Evolutionary conservation across 1,140 invertebrate genomes (phyloP), one percentile per base, ranked within the genome.

Genomic region (Hyles vespertilio): DNA sequence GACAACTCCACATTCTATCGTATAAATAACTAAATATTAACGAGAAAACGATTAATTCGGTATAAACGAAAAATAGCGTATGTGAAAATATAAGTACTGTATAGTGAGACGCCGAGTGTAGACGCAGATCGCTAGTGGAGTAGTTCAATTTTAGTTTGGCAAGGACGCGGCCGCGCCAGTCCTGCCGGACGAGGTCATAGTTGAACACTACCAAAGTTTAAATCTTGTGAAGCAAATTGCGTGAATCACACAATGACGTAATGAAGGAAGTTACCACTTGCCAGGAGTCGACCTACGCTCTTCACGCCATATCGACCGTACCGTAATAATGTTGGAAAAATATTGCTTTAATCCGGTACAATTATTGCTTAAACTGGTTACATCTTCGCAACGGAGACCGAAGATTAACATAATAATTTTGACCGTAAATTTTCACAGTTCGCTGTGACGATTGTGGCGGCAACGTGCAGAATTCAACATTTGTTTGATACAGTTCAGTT

Each of bases 231-330:
- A 68, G 50, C 63, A 68, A 56, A 72, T 65, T 60, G 67, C 55
- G 68, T 85, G 79, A 84, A 77, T 88, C 81, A 84, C 72, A 70
- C 57, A 69, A 69, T 86, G 83, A 86, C 79, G 85, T 75, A 65
- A 73, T 71, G 66, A 66, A 87, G 85, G 85, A 88, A 88, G 82
- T 81, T 66, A 69, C 76, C 74, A 85, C 77, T 85, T 84, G 77
- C 63, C 49, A 62, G 71, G 62, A 74, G 56, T 55, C 73, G 61
- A 58, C 84, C 83, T 74, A 84, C 84, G 77, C 79, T 47, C 72
- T 58, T 60, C 60, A 48, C 51, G 63, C 47, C 61, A 60, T 51
- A 69, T 68, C 70, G 74, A 74, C 67, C 56, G 69, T 65, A 69
- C 59, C 72, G 69, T 70, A 64, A 63, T 70, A 67, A 69, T 65